Base-by-base conservation (phyloP, 2,888 invertebrate species). In the Phasia obesa region DNA sequence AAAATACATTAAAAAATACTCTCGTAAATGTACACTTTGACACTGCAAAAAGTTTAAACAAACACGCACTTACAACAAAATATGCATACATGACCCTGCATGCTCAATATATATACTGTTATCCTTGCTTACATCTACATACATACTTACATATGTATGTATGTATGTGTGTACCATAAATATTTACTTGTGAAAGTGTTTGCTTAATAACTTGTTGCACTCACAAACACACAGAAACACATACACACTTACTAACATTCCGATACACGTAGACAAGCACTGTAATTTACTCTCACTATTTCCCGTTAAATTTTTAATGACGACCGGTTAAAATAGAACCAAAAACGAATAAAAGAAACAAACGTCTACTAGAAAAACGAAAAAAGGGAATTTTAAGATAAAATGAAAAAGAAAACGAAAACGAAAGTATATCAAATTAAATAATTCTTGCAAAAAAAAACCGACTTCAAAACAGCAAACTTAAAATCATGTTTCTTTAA, bases 141-240 rank as follows among this genome's bases (percentile, higher is more conserved):
- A 17, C 2, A 47, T 7, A 13, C 7, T 2, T 47, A 19, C 17
- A 47, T 17, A 1, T 47, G 7, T 9, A 1, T 15, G 15, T 42
- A 42, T 42, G 11, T 15, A 38, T 38, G 11, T 13, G 1, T 62
- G 13, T 27, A 17, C 9, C 25, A 6, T 13, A 11, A 5, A 5
- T 51, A 49, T 51, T 53, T 53, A 53, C 55, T 51, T 59, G 53
- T 64, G 9, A 31, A 44, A 71, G 65, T 77, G 31, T 81, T 64
- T 76, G 60, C 51, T 74, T 83, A 75, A 67, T 71, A 79, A 83
- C 83, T 83, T 83, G 83, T 83, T 83, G 83, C 83, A 79, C 55
- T 60, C 44, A 65, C 74, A 82, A 49, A 27, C 44, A 67, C 55
- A 47, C 15, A 59, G 11, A 5, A 6, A 47, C 4, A 2, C 0